Evolutionary conservation across 2,113 vertebrate species (phyloP).

Genomic region (Craseonycteris thonglongyai): DNA sequence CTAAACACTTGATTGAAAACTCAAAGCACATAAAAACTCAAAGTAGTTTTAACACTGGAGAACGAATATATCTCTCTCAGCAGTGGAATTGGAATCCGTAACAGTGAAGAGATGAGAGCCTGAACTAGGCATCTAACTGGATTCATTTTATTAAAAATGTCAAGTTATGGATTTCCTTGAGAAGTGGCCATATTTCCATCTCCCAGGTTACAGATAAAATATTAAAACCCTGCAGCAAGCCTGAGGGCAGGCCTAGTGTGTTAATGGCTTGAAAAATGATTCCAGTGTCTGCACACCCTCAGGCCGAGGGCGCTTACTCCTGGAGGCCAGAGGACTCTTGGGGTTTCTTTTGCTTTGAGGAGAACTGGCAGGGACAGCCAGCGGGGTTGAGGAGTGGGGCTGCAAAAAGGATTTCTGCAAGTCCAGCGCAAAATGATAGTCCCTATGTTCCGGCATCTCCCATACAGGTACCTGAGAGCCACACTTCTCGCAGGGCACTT

Average conservation of each 20-base stretch:
- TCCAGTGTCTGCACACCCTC: slow-evolving; percentile 83
- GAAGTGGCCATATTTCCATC: background rate
- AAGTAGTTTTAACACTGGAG: background rate
- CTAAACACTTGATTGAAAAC: background rate
- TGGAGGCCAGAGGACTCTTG: slow-evolving; percentile 76
- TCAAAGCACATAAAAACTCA: background rate
- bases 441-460: slow-evolving; percentile 94
- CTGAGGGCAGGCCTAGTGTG: slow-evolving; percentile 65
- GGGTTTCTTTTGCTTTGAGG: slow-evolving; percentile 81
- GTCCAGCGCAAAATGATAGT: slow-evolving; percentile 95
- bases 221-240: slow-evolving; percentile 12
- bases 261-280: slow-evolving; percentile 88
- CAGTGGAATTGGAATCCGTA: slow-evolving; percentile 5
- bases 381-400: background rate
- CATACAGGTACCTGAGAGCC: slow-evolving; percentile 84
- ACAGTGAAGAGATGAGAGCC: background rate
- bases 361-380: slow-evolving; percentile 6
- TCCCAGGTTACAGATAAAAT: slow-evolving; percentile 24
- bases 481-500: slow-evolving; percentile 88
- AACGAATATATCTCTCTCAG: background rate
- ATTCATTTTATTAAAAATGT: slow-evolving; percentile 26
- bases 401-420: slow-evolving; percentile 88
- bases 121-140: background rate
- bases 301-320: slow-evolving; percentile 80
- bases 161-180: background rate